phyloP scores from a whole-genome alignment of 2,113 vertebrate species.

The Misgurnus anguillicaudatus region DNA sequence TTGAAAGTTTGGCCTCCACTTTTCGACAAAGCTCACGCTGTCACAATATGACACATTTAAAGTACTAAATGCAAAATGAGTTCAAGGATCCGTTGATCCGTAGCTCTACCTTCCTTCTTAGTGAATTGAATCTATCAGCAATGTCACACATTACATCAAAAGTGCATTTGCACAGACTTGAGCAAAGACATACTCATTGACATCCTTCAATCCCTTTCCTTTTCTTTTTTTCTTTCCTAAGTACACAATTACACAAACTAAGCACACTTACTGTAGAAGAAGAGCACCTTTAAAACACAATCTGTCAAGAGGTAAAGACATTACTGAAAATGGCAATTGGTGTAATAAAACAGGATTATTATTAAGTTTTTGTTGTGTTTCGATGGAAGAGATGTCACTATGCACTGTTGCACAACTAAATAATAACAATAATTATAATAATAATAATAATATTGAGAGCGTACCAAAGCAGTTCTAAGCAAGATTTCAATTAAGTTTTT shows the following conservation, averaged over 20 bases:
- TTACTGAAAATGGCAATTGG: slow-evolving; percentile 43
- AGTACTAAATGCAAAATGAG: background rate
- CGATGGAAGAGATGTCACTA: too few relatives aligned
- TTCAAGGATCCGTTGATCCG: too few relatives aligned
- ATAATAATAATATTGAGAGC: too few relatives aligned
- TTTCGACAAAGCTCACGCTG: too few relatives aligned
- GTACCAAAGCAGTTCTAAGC: too few relatives aligned
- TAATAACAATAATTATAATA: background rate
- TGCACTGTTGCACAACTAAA: background rate
- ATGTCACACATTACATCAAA: slow-evolving; percentile 26
- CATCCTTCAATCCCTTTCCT: background rate
- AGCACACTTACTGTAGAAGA: background rate
- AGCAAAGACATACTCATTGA: slow-evolving; percentile 39
- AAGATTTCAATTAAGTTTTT: too few relatives aligned
- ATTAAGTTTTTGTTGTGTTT: background rate
- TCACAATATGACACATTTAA: background rate
- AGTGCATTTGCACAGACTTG: background rate
- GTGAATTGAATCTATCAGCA: slow-evolving; percentile 43
- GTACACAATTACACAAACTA: background rate
- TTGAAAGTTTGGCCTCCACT: too few relatives aligned
- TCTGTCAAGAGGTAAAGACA: slow-evolving; percentile 31
- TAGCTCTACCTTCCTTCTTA: too few relatives aligned
- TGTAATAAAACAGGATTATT: slow-evolving; percentile 32
- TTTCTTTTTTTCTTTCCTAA: background rate
- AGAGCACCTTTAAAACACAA: background rate